Evolutionary conservation across 2,113 vertebrate species (phyloP).

Genomic region (Agelaius tricolor): DNA sequence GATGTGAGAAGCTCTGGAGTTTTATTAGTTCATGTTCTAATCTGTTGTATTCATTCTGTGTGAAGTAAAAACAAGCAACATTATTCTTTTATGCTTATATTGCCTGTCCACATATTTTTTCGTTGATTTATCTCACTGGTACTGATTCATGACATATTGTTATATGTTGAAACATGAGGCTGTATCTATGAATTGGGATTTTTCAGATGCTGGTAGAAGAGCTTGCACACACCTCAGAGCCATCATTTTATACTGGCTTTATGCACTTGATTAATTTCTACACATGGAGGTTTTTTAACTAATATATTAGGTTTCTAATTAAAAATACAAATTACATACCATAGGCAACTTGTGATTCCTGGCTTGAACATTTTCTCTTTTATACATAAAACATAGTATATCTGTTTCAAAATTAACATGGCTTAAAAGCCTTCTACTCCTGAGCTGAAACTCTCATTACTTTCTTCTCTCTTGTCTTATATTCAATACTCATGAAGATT

Average conservation of each 20-base stretch:
- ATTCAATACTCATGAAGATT: background rate
- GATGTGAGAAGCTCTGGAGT: rapidly evolving
- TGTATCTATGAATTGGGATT: background rate
- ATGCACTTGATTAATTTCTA: background rate
- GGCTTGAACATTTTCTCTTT: background rate
- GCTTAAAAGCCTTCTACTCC: background rate
- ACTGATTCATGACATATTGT: background rate
- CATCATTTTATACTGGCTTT: background rate
- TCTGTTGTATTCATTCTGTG: background rate
- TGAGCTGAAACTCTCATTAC: background rate
- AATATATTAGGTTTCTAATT: background rate
- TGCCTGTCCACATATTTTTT: background rate
- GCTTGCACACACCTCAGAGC: background rate
- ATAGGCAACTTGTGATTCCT: background rate
- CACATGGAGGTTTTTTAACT: background rate
- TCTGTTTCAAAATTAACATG: background rate
- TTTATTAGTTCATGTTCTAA: background rate
- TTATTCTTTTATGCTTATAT: background rate
- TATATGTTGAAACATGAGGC: background rate
- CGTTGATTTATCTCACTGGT: background rate
- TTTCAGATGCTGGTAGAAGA: background rate
- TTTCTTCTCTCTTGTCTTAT: background rate
- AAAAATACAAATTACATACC: background rate
- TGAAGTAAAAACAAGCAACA: background rate
- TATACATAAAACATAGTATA: background rate